Percentiles rank a stretch among this genome's conserved stretches.
Conservation (phyloP, 1,140 invertebrate genomes). For the Drosophila pachea region DNA sequence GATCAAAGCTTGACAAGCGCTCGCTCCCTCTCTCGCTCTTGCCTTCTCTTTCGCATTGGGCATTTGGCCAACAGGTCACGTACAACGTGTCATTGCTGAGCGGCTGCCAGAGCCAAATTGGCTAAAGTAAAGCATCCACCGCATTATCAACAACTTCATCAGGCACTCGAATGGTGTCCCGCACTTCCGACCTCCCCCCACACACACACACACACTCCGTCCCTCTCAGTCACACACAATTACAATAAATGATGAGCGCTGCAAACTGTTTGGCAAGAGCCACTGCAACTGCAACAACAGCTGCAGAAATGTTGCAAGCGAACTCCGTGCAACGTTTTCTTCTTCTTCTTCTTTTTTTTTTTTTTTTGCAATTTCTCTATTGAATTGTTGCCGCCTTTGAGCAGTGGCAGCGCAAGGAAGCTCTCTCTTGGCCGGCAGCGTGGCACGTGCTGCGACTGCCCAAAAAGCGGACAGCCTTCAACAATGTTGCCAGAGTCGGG, state of each 20-base stretch:
- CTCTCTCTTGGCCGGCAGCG: conserved; percentile 46
- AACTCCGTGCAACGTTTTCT: conserved; percentile 45
- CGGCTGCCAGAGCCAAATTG: conserved; percentile 72
- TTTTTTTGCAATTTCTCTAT: conserved; percentile 68
- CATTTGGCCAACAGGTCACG: conserved; percentile 69
- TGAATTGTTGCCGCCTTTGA: conserved; percentile 54
- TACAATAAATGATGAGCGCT: conserved; percentile 54
- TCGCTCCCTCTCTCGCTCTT: neutral
- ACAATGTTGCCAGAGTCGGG: conserved; percentile 51
- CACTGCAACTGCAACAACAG: conserved; percentile 33
- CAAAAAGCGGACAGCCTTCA: conserved; percentile 46
- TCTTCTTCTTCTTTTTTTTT: no score
- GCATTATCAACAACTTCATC: conserved; percentile 76
- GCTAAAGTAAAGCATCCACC: conserved; percentile 71
- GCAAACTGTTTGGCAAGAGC: conserved; percentile 64
- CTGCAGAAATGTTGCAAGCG: conserved; percentile 35
- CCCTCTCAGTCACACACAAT: conserved; percentile 17
- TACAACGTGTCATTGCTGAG: conserved; percentile 72
- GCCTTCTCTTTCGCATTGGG: conserved; percentile 16
- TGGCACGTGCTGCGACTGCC: conserved; percentile 64
- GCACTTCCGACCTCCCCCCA: neutral
- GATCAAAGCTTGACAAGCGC: conserved; percentile 26
- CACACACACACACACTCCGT: neutral
- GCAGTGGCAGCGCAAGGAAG: conserved; percentile 7
- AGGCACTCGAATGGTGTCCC: conserved; percentile 26